phyloP scores from a whole-genome alignment of 2,888 invertebrate species.

The Eupithecia centaureata region DNA sequence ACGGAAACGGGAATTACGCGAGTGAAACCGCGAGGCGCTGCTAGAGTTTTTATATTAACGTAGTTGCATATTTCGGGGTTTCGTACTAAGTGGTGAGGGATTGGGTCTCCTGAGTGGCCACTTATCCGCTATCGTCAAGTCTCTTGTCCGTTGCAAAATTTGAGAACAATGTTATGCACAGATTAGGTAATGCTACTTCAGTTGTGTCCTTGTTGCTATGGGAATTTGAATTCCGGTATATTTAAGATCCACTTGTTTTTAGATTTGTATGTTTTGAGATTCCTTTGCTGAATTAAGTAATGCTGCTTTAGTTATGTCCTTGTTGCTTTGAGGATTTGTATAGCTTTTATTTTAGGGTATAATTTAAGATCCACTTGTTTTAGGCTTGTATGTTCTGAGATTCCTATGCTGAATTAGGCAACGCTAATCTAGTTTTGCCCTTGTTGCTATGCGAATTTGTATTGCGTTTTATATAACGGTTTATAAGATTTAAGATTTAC shows the following conservation, averaged over 20 bases:
- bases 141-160: not conserved
- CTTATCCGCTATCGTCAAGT: not conserved
- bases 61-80: constrained; percentile 12
- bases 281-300: too few relatives aligned
- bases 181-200: not conserved
- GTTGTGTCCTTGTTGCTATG: not conserved
- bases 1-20: too few relatives aligned
- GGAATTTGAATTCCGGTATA: not conserved
- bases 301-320: not conserved
- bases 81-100: constrained; percentile 10
- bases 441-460: not conserved
- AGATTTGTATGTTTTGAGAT: too few relatives aligned
- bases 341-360: not conserved
- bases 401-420: too few relatives aligned
- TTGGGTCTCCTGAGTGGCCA: constrained; percentile 3
- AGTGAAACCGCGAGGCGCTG: too few relatives aligned
- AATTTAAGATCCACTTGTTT: too few relatives aligned
- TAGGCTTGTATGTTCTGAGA: too few relatives aligned
- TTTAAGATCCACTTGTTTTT: too few relatives aligned
- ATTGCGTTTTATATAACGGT: not conserved
- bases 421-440: too few relatives aligned
- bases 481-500: too few relatives aligned
- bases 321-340: not conserved
- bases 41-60: constrained; percentile 10
- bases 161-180: not conserved